Evolutionary conservation across 1,140 invertebrate species (phyloP), one percentile per base, ranked within the genome.

Genomic region (Lepidurus couesii): DNA sequence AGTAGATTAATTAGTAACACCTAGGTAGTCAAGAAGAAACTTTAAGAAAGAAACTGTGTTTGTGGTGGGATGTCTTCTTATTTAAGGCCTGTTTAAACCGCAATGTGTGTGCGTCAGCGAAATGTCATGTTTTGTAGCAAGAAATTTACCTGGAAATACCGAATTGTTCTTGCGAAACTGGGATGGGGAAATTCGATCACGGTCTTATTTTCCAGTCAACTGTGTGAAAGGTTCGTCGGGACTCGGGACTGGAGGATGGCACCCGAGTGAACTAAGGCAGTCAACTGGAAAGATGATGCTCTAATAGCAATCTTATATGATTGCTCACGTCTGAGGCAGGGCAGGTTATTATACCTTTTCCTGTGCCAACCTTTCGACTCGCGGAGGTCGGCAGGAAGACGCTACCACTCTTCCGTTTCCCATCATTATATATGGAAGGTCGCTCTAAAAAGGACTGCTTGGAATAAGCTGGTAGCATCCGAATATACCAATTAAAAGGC

Each of bases 271-370:
- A 16, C 13, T 65, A n/a, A 65, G 21, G 16, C 53, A 65, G 53
- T 65, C 53, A 65, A 65, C n/a, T 65, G 53, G 53, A 65, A 34
- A 65, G 13, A 65, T 65, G 53, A 65, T 65, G n/a, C 13, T 65
- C 13, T 65, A 65, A 65, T 21, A 13, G 13, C 53, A 21, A 65
- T 65, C 53, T 65, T 65, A 65, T 65, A 65, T 21, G 53, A 21
- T 13, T n/a, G 53, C 53, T 65, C 53, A 65, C 53, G 53, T 65
- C 8, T 34, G 34, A 34, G 34, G 53, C 53, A 16, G 21, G 8
- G 53, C 16, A 21, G 53, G 16, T 65, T 4, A n/a, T n/a, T n/a
- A n/a, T n/a, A 65, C 16, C 53, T 21, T 13, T 21, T 65, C 21
- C 53, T 65, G 8, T 65, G 53, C n/a, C 53, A 21, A 65, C 53